Percentiles rank a stretch among this genome's conserved stretches.
Conservation (phyloP, 2,888 invertebrate species). For the Balanococcus diminutus region DNA sequence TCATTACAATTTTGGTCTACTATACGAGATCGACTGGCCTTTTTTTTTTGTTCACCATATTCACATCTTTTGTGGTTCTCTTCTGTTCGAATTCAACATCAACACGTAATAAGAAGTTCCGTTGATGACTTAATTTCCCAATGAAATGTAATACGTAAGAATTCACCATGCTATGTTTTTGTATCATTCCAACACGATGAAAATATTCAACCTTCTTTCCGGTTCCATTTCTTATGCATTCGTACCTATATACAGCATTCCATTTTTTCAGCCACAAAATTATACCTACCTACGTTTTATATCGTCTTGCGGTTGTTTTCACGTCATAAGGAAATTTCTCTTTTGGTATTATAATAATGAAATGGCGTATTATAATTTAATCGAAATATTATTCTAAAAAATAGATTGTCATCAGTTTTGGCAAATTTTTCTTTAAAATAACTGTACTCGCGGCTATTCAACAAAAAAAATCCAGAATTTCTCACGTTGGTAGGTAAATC, state of each 20-base stretch:
- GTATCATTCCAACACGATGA: neutral
- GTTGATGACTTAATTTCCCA: slow-evolving; percentile 16
- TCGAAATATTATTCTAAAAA: neutral
- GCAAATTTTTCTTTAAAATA: neutral
- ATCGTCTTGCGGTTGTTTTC: neutral
- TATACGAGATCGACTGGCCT: neutral
- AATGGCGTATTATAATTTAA: neutral
- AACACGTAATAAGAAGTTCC: neutral
- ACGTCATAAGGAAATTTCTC: neutral
- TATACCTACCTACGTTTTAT: neutral
- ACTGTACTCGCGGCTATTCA: neutral
- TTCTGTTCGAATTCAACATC: neutral
- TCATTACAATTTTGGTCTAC: neutral
- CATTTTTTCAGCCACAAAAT: slow-evolving; percentile 15
- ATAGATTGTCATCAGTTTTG: neutral
- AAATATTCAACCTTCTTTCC: slow-evolving; percentile 1
- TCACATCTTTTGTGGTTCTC: neutral
- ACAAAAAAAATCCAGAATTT: neutral
- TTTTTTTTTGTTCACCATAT: neutral
- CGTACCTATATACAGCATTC: too few species aligned
- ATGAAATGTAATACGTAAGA: neutral
- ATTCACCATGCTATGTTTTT: neutral
- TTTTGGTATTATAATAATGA: neutral
- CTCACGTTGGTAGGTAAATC: neutral
- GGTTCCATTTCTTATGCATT: neutral